These are phyloP conservation scores for Nipponia nippon DNA, from an alignment of 2,113 vertebrate genomes.

Conservation along the genomic window DNA sequence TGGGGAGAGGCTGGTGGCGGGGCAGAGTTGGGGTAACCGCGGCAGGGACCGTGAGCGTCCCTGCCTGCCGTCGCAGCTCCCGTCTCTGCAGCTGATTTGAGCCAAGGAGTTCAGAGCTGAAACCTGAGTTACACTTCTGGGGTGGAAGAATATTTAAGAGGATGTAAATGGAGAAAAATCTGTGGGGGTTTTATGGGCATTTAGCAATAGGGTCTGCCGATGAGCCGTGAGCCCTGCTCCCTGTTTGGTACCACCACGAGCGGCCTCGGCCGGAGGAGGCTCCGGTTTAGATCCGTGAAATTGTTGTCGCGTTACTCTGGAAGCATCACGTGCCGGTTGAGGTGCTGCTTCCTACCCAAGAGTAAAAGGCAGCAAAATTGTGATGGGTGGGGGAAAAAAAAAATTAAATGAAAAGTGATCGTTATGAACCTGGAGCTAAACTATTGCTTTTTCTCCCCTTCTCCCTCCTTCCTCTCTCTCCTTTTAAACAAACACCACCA, in stretches of 20 bases:
- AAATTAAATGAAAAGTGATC: neutral
- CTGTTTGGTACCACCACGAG: neutral
- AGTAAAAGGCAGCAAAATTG: neutral
- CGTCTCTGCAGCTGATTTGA: neutral
- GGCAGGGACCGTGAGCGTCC: neutral
- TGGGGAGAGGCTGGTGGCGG: neutral
- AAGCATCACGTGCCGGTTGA: accelerated
- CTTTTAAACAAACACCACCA: neutral
- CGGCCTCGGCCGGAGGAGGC: neutral
- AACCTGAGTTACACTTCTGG: neutral
- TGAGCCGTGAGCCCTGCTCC: neutral
- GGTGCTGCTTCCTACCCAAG: neutral
- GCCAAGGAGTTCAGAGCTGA: neutral
- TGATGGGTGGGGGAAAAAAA: neutral
- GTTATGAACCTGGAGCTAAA: conserved; percentile 60
- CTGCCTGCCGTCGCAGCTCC: neutral
- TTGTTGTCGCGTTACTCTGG: neutral
- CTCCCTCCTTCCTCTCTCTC: conserved; percentile 30
- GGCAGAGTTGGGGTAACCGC: neutral
- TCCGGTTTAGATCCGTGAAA: accelerated
- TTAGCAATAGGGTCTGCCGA: accelerated
- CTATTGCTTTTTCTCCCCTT: conserved; percentile 72
- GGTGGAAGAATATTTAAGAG: no score
- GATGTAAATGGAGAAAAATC: neutral
- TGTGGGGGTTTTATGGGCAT: accelerated